A percentile compares a stretch with the other conserved stretches of the same genome.
These are phyloP conservation scores for Chelonoidis abingdonii DNA, from an alignment of 2,113 vertebrate genomes.

Conservation along the genomic window DNA sequence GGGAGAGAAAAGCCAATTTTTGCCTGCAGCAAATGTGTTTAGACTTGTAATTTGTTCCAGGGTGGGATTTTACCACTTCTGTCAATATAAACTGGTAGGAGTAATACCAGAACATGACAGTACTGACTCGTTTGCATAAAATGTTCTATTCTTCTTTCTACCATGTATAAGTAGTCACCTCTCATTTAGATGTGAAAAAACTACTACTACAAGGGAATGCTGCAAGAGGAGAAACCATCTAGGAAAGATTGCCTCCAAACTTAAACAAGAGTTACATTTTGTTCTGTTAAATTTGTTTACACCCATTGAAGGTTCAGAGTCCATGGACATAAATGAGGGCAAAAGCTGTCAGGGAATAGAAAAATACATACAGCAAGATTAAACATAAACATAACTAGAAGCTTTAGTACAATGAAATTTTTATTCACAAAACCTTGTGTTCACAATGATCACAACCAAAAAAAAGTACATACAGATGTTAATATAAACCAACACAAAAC, in stretches of 20 bases:
- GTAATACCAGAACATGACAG: neutral
- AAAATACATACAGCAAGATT: neutral
- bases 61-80: neutral
- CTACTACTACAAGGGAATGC: neutral
- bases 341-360: neutral
- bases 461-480: neutral
- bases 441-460: neutral
- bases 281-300: neutral
- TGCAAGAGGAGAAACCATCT: neutral
- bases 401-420: neutral
- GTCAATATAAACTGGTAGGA: neutral
- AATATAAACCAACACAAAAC: neutral
- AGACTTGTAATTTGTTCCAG: neutral
- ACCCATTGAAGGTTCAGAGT: neutral
- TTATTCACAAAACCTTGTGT: neutral
- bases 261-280: conserved; percentile 3
- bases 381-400: neutral
- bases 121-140: neutral
- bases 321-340: neutral
- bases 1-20: neutral
- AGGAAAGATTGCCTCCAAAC: neutral
- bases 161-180: neutral
- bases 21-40: neutral
- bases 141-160: neutral
- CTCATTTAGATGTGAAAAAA: neutral